phyloP scores from a whole-genome alignment of 2,888 invertebrate species.

The Endotricha flammealis region DNA sequence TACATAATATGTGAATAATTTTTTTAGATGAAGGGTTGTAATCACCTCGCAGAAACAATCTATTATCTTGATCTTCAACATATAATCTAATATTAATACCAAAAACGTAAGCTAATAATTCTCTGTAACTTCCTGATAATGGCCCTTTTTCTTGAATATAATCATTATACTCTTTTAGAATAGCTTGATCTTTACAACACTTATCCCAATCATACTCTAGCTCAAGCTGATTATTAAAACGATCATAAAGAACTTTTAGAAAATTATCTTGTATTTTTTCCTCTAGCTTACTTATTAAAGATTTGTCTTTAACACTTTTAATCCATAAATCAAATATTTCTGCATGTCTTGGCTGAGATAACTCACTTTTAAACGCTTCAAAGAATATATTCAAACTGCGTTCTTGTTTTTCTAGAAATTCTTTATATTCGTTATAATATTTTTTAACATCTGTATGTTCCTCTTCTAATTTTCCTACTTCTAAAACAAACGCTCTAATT shows the following conservation, averaged over 20 bases:
- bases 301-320: slow-evolving; percentile 6
- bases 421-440: slow-evolving; percentile 6
- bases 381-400: slow-evolving; percentile 11
- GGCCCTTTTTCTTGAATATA: slow-evolving; percentile 15
- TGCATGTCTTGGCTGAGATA: slow-evolving; percentile 9
- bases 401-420: slow-evolving; percentile 11
- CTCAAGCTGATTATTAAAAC: slow-evolving; percentile 5
- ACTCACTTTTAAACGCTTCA: slow-evolving; percentile 10
- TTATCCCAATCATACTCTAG: slow-evolving; percentile 7
- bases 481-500: slow-evolving; percentile 9
- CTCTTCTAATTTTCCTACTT: neutral
- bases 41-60: slow-evolving; percentile 11
- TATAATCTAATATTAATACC: slow-evolving; percentile 17
- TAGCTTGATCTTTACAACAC: slow-evolving; percentile 10
- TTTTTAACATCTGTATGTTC: slow-evolving; percentile 8
- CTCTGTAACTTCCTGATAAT: slow-evolving; percentile 16
- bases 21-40: slow-evolving; percentile 15
- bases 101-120: slow-evolving; percentile 19
- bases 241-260: slow-evolving; percentile 4
- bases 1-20: slow-evolving; percentile 8
- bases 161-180: slow-evolving; percentile 13
- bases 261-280: slow-evolving; percentile 5
- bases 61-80: slow-evolving; percentile 10
- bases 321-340: slow-evolving; percentile 12
- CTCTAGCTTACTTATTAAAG: slow-evolving; percentile 3